These are phyloP conservation scores for Paracanthobrama guichenoti DNA, from an alignment of 2,113 vertebrate species.

Conservation along the genomic window DNA sequence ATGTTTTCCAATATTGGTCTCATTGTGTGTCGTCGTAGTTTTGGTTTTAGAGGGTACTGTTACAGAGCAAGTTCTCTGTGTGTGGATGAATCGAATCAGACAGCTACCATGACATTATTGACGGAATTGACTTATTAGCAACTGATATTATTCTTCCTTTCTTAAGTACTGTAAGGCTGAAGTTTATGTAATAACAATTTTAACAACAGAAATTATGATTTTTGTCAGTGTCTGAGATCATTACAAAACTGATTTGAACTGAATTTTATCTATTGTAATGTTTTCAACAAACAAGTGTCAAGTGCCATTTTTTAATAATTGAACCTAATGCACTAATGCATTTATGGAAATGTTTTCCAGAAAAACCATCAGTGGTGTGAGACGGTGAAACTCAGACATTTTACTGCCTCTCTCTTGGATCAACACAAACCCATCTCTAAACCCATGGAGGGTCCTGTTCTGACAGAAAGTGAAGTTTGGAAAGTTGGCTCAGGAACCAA, in stretches of 20 bases:
- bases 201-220: not conserved
- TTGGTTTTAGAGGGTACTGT: not conserved
- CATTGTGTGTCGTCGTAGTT: constrained; percentile 6
- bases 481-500: constrained; percentile 26
- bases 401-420: not conserved
- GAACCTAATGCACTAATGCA: not conserved
- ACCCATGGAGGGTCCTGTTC: constrained; percentile 46
- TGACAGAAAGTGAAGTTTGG: constrained; percentile 45
- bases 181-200: not conserved
- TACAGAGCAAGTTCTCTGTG: not conserved
- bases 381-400: not conserved
- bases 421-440: constrained; percentile 32
- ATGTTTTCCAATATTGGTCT: not conserved
- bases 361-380: constrained; percentile 30
- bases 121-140: not conserved
- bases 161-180: not conserved
- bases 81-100: constrained; percentile 9
- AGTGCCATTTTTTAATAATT: not conserved
- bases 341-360: constrained; percentile 31
- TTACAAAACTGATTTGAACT: not conserved
- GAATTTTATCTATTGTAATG: not conserved
- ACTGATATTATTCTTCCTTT: not conserved
- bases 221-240: not conserved
- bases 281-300: not conserved
- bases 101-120: not conserved